Conservation (phyloP, 2,113 vertebrate species). For the Chloroceryle aenea region DNA sequence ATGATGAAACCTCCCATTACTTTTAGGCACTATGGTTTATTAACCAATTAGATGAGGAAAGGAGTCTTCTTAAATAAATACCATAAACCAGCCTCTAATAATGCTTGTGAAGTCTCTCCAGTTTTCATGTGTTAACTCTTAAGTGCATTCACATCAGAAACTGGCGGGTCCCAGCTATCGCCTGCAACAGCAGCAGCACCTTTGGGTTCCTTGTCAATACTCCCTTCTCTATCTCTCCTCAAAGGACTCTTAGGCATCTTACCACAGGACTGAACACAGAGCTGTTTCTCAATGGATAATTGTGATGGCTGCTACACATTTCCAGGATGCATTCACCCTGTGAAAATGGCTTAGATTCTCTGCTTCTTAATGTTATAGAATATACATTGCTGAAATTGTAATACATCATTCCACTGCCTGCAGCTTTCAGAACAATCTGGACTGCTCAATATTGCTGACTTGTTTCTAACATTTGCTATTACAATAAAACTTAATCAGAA, state of each 20-base stretch:
- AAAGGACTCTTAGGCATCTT: not conserved
- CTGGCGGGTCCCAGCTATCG: rapidly evolving
- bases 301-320: not conserved
- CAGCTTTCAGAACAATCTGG: not conserved
- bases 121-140: not conserved
- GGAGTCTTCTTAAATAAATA: not conserved
- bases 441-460: not conserved
- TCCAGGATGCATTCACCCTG: not conserved
- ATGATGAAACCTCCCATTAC: not conserved
- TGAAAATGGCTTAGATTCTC: not conserved
- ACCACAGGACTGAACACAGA: not conserved
- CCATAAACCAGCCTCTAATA: not conserved
- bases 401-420: not conserved
- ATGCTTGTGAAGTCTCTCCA: not conserved
- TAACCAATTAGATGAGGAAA: not conserved
- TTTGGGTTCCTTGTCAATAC: not conserved
- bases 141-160: not conserved
- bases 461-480: not conserved
- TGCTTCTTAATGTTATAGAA: not conserved
- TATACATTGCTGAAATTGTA: not conserved
- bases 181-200: not conserved
- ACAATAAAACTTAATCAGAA: constrained; percentile 1
- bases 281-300: not conserved
- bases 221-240: not conserved
- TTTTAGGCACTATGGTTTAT: not conserved